Conservation (phyloP, 2,888 invertebrate species). For the Diaprepes abbreviatus region DNA sequence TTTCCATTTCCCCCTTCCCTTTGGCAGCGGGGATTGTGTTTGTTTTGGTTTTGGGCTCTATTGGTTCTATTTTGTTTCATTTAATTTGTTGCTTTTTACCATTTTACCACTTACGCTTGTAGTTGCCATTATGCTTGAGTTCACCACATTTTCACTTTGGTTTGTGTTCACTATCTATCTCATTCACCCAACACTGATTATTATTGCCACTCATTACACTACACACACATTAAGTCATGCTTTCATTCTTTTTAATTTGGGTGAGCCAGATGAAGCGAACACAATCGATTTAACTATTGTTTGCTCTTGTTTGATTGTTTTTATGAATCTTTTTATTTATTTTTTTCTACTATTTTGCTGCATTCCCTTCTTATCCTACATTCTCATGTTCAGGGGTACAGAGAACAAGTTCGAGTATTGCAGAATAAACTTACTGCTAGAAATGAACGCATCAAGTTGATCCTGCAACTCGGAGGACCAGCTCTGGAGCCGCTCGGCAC, state of each 20-base stretch:
- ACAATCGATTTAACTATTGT: constrained; percentile 58
- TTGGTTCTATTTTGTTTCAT: constrained; percentile 54
- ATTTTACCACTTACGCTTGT: constrained; percentile 56
- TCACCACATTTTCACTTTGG: constrained; percentile 57
- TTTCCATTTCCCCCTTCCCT: constrained; percentile 67
- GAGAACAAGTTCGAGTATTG: constrained; percentile 87
- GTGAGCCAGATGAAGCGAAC: constrained; percentile 62
- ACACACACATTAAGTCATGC: constrained; percentile 49
- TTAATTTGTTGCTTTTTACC: constrained; percentile 54
- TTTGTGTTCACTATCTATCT: constrained; percentile 62
- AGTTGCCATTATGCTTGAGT: constrained; percentile 58
- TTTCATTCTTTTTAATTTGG: constrained; percentile 56
- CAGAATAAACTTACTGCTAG: constrained; percentile 91
- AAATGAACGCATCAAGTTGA: constrained; percentile 88
- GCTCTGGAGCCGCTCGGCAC: constrained; percentile 83
- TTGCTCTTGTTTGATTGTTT: constrained; percentile 55
- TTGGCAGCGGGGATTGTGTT: constrained; percentile 66
- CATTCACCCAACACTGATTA: constrained; percentile 54
- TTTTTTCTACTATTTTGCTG: constrained; percentile 64
- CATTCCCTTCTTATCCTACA: constrained; percentile 59
- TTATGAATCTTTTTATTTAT: constrained; percentile 65
- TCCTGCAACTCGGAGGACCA: constrained; percentile 89
- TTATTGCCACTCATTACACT: constrained; percentile 39
- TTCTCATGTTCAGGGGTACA: constrained; percentile 77
- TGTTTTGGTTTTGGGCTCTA: constrained; percentile 63